Base-by-base conservation (phyloP, 2,797 vertebrate genomes). In the Amniataba percoides region DNA sequence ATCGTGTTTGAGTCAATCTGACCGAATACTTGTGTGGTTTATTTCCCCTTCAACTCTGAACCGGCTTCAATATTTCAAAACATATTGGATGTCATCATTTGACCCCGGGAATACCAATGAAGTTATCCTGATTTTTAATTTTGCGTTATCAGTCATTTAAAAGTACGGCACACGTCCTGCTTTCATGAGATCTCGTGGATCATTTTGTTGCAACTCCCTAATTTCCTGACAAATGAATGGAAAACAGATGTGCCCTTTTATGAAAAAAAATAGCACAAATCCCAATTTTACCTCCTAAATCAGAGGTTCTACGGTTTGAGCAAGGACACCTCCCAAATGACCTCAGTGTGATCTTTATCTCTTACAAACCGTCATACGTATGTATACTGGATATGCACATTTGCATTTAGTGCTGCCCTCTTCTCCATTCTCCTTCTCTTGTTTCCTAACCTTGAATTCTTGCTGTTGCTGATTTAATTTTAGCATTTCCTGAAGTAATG, bases 231-330 rank as follows among this genome's bases (percentile, higher is more conserved):
- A 74, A 66, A 74, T 73, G 27, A 72, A 91, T 85, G 19, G 31
- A 46, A 82, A 88, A 72, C 83, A 89, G 79, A 88, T 92, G 86
- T 88, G 52, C 60, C 48, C 70, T 61, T 63, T 43, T 34, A 13
- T 53, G 11, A 25, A 58, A 76, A 73, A 31, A 31, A 31, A n/a
- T n/a, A 77, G 46, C 58, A 77, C 46, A 68, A 75, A 78, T 86
- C 69, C 65, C 73, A 52, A 15, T 61, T 82, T 48, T 75, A 75
- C 74, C 61, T 81, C 82, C 55, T 39, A 60, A 69, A 70, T 42
- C 58, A 31, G n/a, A 36, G n/a, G 43, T 66, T 42, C 52, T 75
- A 53, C 49, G 49, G 46, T 80, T 76, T 45, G 23, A 66, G 49
- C 34, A 49, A 61, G 43, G 53, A 74, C 69, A 67, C 61, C 75